phyloP scores from a whole-genome alignment of 1,140 invertebrate genomes.

The Apocrypta bakeri region DNA sequence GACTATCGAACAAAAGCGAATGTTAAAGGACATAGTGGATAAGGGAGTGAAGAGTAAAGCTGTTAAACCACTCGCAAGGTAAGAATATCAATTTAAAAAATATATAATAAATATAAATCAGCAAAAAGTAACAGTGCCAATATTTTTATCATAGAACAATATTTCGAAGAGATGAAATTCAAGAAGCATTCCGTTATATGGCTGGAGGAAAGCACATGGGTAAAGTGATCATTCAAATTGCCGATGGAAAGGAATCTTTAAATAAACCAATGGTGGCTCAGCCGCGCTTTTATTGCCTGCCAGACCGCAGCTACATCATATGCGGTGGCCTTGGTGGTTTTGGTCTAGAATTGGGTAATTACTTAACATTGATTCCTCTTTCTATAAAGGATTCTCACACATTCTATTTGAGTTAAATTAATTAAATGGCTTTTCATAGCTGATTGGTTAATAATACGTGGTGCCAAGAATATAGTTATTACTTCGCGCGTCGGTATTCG shows the following conservation, averaged over 20 bases:
- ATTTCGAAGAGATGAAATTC: conserved; percentile 71
- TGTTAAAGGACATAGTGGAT: conserved; percentile 65
- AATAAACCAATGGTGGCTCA: conserved; percentile 67
- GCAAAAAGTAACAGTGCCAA: not conserved
- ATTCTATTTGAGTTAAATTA: not conserved
- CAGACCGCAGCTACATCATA: conserved; percentile 71
- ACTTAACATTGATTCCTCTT: not conserved
- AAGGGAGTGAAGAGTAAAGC: conserved; percentile 75
- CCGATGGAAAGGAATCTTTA: conserved; percentile 64
- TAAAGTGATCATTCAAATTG: conserved; percentile 82
- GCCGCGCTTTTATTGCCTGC: conserved; percentile 75
- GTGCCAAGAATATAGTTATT: conserved; percentile 81
- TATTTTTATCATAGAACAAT: conserved; percentile 59
- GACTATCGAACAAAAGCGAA: conserved; percentile 59
- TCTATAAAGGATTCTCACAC: no score
- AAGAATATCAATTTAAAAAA: not conserved
- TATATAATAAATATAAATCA: not conserved
- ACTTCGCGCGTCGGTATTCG: conserved; percentile 81
- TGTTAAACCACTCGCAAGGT: conserved; percentile 70
- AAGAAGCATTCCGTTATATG: conserved; percentile 78
- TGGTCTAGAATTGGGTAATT: conserved; percentile 80
- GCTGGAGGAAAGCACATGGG: conserved; percentile 85
- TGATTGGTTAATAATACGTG: conserved; percentile 84
- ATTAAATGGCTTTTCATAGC: conserved; percentile 57
- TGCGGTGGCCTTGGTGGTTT: conserved; percentile 87